Percentiles rank a stretch among this genome's conserved stretches.
Conservation (phyloP, 1,140 invertebrate genomes). For the Ceratoteleas bidentatus region DNA sequence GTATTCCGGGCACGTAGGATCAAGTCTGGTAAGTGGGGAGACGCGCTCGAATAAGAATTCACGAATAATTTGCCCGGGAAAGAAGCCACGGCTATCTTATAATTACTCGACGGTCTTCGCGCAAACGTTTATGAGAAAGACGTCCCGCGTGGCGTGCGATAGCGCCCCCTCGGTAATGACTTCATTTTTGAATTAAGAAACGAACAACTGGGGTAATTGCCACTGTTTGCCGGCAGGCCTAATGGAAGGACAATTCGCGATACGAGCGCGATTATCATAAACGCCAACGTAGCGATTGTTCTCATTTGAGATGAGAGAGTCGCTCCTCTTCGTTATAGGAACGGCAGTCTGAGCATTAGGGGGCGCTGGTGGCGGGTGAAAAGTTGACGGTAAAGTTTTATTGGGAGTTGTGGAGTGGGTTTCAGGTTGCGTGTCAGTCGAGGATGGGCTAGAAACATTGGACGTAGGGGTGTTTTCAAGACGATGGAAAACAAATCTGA, state of each 20-base stretch:
- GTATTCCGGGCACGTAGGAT: conserved; percentile 69
- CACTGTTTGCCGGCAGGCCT: conserved; percentile 19
- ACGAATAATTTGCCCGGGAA: conserved; percentile 66
- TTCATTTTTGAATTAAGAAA: conserved; percentile 63
- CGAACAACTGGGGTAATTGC: conserved; percentile 55
- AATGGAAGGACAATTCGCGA: conserved; percentile 48
- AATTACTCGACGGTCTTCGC: conserved; percentile 63
- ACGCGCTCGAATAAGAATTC: conserved; percentile 70
- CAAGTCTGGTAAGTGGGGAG: conserved; percentile 66
- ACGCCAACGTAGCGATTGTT: conserved; percentile 24
- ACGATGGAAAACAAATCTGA: too few relatives aligned
- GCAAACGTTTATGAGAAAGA: conserved; percentile 57
- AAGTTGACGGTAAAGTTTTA: too few relatives aligned
- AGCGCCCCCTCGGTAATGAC: conserved; percentile 48
- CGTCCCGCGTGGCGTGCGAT: conserved; percentile 38
- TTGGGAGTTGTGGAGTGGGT: too few relatives aligned
- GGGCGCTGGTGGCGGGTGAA: too few relatives aligned
- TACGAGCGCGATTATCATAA: conserved; percentile 53
- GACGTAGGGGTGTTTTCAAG: too few relatives aligned
- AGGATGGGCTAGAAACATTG: too few relatives aligned
- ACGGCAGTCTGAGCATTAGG: too few relatives aligned
- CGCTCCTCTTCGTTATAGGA: neutral
- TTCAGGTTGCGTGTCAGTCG: too few relatives aligned
- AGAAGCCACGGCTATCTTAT: conserved; percentile 67
- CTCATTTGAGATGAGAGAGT: conserved; percentile 5